Evolutionary conservation across 2,888 invertebrate species (phyloP).

Genomic region (Rotaria sp.): DNA sequence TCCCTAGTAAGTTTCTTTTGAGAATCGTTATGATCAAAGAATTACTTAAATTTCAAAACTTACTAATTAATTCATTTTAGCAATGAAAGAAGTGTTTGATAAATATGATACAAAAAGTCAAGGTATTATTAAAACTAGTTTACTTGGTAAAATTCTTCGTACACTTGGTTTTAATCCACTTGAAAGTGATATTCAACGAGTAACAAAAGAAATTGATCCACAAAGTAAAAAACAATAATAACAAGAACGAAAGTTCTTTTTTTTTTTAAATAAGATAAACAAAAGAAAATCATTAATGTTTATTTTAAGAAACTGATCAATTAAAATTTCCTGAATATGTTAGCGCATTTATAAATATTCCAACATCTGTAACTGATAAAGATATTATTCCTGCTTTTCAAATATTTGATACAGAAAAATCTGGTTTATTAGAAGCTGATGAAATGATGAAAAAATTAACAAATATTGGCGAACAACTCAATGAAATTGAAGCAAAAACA

Average conservation of each 20-base stretch:
- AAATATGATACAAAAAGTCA: not conserved
- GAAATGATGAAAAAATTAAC: not conserved
- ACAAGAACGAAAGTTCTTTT: too few species aligned
- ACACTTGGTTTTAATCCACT: not conserved
- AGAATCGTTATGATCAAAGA: too few species aligned
- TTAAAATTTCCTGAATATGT: conserved; percentile 11
- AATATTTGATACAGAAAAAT: not conserved
- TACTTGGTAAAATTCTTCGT: not conserved
- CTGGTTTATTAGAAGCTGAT: not conserved
- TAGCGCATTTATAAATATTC: not conserved
- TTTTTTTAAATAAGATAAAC: not conserved
- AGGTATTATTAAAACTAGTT: not conserved
- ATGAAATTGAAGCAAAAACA: not conserved
- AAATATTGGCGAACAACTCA: not conserved
- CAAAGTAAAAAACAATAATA: not conserved
- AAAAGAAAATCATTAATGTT: too few species aligned
- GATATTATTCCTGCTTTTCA: not conserved
- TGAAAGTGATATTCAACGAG: not conserved
- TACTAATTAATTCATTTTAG: not conserved
- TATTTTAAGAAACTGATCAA: not conserved
- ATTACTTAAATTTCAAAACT: too few species aligned
- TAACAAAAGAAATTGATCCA: not conserved
- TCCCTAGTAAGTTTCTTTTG: too few species aligned
- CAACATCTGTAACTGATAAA: not conserved
- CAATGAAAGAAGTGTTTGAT: not conserved